Evolutionary conservation across 1,140 invertebrate species (phyloP).

Genomic region (Lithobius niger): DNA sequence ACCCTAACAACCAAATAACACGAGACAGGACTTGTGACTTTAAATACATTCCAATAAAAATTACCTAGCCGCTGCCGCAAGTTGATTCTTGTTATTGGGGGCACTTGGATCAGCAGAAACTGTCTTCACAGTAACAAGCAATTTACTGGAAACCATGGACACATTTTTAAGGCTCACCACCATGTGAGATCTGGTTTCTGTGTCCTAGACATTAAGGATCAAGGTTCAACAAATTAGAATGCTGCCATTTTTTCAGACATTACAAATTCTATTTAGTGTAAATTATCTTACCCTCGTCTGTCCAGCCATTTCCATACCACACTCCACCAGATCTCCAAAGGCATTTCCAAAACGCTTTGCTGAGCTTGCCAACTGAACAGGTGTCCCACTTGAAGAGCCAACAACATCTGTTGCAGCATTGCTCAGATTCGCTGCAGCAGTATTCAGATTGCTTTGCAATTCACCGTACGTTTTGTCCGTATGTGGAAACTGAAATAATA

Average conservation of each 20-base stretch:
- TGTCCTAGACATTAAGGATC: constrained; percentile 36
- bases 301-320: constrained; percentile 68
- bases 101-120: constrained; percentile 76
- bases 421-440: constrained; percentile 66
- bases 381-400: constrained; percentile 45
- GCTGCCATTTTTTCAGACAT: background rate
- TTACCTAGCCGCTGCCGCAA: constrained; percentile 64
- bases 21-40: no score
- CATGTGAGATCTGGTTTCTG: constrained; percentile 57
- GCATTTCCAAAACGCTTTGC: constrained; percentile 59
- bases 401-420: constrained; percentile 66
- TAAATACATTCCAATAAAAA: no score
- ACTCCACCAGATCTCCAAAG: constrained; percentile 58
- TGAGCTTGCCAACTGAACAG: constrained; percentile 52
- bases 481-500: constrained; percentile 40
- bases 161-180: constrained; percentile 74
- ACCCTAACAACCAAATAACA: no score
- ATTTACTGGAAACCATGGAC: constrained; percentile 70
- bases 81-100: constrained; percentile 77
- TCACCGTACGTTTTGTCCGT: constrained; percentile 63
- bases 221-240: constrained; percentile 2
- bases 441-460: constrained; percentile 68
- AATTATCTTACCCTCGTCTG: constrained; percentile 42
- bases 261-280: background rate
- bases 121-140: constrained; percentile 73